Percentiles rank a stretch among this genome's conserved stretches.
Conservation (phyloP, 2,113 vertebrate species). For the Chionis minor region DNA sequence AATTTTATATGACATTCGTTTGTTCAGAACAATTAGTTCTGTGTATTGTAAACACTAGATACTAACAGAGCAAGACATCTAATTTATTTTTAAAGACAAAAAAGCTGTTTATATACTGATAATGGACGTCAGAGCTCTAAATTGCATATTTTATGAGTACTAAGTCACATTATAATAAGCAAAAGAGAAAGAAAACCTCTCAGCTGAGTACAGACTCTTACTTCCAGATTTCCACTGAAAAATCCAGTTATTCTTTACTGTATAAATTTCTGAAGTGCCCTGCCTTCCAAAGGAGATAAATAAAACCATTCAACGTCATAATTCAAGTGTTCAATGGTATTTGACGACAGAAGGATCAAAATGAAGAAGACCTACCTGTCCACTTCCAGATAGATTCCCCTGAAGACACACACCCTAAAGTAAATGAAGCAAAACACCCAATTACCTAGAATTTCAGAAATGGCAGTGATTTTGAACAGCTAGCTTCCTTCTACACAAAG, state of each 20-base stretch:
- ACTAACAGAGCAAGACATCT: not conserved
- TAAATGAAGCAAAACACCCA: not conserved
- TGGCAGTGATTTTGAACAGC: not conserved
- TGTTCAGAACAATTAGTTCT: not conserved
- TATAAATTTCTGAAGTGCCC: not conserved
- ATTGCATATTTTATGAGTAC: not conserved
- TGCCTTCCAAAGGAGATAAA: not conserved
- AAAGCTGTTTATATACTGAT: not conserved
- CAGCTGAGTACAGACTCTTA: rapidly evolving
- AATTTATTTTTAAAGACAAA: not conserved
- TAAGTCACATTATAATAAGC: not conserved
- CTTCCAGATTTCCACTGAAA: not conserved
- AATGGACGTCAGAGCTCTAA: not conserved
- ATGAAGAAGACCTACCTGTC: not conserved
- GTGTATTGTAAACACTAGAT: not conserved
- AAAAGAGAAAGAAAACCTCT: not conserved
- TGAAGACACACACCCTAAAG: not conserved
- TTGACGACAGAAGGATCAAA: not conserved
- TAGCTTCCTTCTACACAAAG: not conserved
- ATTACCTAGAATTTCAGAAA: not conserved
- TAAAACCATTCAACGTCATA: not conserved
- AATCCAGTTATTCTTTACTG: not conserved
- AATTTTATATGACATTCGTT: not conserved
- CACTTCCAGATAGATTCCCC: not conserved
- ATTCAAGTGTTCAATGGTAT: not conserved